Evolutionary conservation across 2,888 invertebrate genomes (phyloP).

Genomic region (Buathra laborator): DNA sequence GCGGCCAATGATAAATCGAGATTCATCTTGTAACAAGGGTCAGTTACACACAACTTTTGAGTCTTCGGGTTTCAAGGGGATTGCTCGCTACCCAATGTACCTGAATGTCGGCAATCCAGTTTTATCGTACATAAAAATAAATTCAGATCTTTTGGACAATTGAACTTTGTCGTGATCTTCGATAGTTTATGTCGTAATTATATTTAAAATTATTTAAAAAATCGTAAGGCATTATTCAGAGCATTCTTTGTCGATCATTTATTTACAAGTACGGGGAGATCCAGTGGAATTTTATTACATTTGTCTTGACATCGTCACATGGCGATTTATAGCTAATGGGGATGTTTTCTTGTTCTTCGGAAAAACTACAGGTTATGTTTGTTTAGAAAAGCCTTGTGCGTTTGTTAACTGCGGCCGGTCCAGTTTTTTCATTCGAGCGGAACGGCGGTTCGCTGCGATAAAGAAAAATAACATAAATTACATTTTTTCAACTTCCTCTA

Average conservation of each 20-base stretch:
- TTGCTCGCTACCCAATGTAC: background rate
- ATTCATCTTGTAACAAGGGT: background rate
- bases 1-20: background rate
- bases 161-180: background rate
- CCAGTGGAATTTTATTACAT: slow-evolving; percentile 11
- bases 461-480: slow-evolving; percentile 8
- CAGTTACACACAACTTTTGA: background rate
- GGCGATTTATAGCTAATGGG: background rate
- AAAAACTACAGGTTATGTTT: background rate
- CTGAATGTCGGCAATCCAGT: background rate
- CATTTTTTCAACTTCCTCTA: background rate
- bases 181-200: background rate
- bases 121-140: background rate
- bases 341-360: slow-evolving; percentile 2
- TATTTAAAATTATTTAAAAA: slow-evolving; percentile 12
- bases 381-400: slow-evolving; percentile 64
- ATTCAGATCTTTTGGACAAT: no score
- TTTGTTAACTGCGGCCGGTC: slow-evolving; percentile 55
- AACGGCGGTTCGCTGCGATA: slow-evolving; percentile 65
- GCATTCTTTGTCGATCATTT: slow-evolving; percentile 36
- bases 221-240: background rate
- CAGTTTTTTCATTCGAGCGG: slow-evolving; percentile 59
- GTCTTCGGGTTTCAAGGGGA: background rate
- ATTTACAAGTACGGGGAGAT: slow-evolving; percentile 42
- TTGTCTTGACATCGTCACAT: slow-evolving; percentile 1